phyloP scores from a whole-genome alignment of 2,113 vertebrate species.

The Willisornis vidua region DNA sequence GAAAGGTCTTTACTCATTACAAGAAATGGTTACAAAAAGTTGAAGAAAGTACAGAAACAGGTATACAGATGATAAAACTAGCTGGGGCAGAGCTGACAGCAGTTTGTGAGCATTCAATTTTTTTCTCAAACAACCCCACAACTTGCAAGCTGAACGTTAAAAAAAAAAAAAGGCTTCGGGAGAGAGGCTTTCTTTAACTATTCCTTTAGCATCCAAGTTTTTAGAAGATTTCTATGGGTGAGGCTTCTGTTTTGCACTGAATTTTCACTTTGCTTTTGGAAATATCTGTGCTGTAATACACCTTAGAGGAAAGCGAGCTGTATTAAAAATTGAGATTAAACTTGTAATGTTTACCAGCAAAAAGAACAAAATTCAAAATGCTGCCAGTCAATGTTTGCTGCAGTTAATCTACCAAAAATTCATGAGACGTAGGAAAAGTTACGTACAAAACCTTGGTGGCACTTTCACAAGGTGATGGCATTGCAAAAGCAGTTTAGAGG shows the following conservation, averaged over 20 bases:
- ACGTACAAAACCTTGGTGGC: not conserved
- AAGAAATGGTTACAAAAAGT: not conserved
- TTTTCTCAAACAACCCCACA: not conserved
- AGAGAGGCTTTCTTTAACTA: not conserved
- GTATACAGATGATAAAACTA: not conserved
- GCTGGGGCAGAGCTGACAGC: not conserved
- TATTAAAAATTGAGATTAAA: not conserved
- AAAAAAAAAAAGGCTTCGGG: accelerated
- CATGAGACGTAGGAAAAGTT: not conserved
- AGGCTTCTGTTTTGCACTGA: not conserved
- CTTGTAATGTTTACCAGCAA: not conserved
- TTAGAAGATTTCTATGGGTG: not conserved
- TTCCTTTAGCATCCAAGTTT: not conserved
- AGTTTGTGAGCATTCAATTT: not conserved
- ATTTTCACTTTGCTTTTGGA: not conserved
- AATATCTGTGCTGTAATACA: not conserved
- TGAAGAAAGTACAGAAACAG: not conserved
- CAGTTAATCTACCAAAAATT: not conserved
- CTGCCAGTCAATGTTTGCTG: not conserved
- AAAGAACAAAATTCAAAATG: not conserved
- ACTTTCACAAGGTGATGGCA: not conserved
- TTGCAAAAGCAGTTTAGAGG: not conserved
- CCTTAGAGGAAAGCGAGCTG: not conserved
- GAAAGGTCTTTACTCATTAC: not conserved
- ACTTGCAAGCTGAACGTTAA: not conserved